Evolutionary conservation across 2,797 vertebrate genomes (phyloP).

Genomic region (Sphenodon punctatus): DNA sequence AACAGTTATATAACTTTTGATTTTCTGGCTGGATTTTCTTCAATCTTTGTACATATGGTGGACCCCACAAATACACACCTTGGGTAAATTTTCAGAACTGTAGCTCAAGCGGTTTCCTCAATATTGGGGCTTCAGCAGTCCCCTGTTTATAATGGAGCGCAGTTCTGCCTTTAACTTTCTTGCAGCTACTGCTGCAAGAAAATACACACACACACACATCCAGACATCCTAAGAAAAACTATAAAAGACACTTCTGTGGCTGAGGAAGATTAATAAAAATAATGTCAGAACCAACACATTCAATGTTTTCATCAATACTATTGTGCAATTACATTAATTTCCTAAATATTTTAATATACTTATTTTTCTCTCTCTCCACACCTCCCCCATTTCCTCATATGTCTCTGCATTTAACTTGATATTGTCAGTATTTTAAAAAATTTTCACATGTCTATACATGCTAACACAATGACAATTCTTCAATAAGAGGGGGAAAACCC

Average conservation of each 20-base stretch:
- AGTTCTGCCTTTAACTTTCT: too few relatives aligned
- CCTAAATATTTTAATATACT: not conserved
- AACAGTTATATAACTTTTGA: too few relatives aligned
- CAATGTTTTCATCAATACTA: conserved; percentile 18
- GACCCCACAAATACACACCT: too few relatives aligned
- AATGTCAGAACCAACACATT: conserved; percentile 10
- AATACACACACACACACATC: too few relatives aligned
- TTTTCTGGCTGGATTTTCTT: too few relatives aligned
- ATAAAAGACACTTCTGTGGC: not conserved
- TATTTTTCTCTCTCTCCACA: conserved; percentile 11
- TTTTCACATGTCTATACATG: not conserved
- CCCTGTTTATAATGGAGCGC: too few relatives aligned
- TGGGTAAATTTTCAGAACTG: too few relatives aligned
- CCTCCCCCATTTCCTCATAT: not conserved
- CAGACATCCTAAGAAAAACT: conserved; percentile 10
- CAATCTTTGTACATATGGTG: too few relatives aligned
- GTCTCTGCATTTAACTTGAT: not conserved
- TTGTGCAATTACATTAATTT: not conserved
- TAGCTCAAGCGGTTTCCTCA: too few relatives aligned
- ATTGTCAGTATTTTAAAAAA: conserved; percentile 24
- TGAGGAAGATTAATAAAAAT: conserved; percentile 18
- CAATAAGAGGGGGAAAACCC: not conserved
- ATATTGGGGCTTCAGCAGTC: too few relatives aligned
- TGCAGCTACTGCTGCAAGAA: too few relatives aligned
- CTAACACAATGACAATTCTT: not conserved